These are phyloP conservation scores for Mesocricetus auratus DNA, from an alignment of 2,113 vertebrate genomes.

Conservation along the genomic window DNA sequence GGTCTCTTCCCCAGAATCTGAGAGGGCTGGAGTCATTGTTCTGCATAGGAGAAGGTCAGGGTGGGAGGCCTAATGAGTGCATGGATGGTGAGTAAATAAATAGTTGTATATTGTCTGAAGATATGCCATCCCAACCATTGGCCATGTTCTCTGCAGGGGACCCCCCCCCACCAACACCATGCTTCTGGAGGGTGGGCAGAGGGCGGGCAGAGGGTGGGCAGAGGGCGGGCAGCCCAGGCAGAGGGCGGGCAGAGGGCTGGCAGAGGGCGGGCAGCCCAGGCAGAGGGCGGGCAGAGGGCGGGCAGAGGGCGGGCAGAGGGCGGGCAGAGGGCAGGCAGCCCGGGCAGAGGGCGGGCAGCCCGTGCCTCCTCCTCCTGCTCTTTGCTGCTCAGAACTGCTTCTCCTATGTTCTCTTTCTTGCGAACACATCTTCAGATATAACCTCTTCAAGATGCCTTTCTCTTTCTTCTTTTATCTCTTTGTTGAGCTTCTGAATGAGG, in stretches of 20 bases:
- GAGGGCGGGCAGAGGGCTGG: no score
- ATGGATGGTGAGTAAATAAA: background rate
- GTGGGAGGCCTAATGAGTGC: no score
- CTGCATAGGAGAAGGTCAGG: background rate
- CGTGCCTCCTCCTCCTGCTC: accelerated
- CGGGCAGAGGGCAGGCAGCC: no score
- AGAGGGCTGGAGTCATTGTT: background rate
- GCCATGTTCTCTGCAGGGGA: background rate
- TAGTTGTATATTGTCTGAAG: background rate
- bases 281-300: no score
- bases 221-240: background rate
- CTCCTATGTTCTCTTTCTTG: background rate
- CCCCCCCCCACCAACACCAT: no score
- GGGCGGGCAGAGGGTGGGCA: no score
- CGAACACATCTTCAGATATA: background rate
- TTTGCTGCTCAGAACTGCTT: background rate
- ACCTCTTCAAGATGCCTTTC: background rate
- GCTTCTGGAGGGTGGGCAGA: no score
- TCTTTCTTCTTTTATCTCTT: background rate
- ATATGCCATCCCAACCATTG: background rate
- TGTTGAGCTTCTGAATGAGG: background rate
- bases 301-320: no score
- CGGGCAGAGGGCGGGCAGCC: background rate
- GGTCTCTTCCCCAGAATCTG: background rate
- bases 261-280: background rate